These are phyloP conservation scores for Chaitophorus viminalis DNA, from an alignment of 2,888 invertebrate genomes.

Conservation along the genomic window DNA sequence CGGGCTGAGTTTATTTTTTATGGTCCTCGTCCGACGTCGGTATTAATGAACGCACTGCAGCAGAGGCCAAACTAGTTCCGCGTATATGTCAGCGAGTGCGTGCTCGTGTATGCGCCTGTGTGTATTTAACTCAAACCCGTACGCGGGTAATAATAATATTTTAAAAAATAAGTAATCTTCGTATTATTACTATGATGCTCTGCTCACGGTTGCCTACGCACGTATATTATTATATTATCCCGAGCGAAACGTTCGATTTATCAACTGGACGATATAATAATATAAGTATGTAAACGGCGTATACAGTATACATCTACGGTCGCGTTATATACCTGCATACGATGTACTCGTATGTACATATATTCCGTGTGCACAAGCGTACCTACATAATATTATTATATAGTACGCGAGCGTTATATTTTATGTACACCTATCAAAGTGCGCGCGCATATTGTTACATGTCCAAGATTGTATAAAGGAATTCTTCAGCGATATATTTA, in stretches of 20 bases:
- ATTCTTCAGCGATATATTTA: not conserved
- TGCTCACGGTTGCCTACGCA: not conserved
- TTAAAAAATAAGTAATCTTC: not conserved
- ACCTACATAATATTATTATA: not conserved
- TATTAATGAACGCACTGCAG: conserved; percentile 19
- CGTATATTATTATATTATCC: not conserved
- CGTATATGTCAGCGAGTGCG: not conserved
- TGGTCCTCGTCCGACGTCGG: not conserved
- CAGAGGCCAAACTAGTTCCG: conserved; percentile 18
- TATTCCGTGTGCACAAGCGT: not conserved
- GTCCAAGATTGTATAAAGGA: not conserved
- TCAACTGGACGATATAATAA: not conserved
- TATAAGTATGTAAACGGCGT: too few species aligned
- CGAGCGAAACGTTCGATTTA: not conserved
- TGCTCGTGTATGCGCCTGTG: not conserved
- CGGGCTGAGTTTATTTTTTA: not conserved
- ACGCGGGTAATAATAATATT: not conserved
- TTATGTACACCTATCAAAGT: not conserved
- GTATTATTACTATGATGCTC: not conserved
- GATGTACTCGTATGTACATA: not conserved
- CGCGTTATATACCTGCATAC: not conserved
- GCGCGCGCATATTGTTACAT: not conserved
- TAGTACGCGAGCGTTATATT: not conserved
- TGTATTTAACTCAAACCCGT: not conserved
- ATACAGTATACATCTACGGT: not conserved